phyloP scores from a whole-genome alignment of 2,113 vertebrate genomes.

The Melanostigma gelatinosum region DNA sequence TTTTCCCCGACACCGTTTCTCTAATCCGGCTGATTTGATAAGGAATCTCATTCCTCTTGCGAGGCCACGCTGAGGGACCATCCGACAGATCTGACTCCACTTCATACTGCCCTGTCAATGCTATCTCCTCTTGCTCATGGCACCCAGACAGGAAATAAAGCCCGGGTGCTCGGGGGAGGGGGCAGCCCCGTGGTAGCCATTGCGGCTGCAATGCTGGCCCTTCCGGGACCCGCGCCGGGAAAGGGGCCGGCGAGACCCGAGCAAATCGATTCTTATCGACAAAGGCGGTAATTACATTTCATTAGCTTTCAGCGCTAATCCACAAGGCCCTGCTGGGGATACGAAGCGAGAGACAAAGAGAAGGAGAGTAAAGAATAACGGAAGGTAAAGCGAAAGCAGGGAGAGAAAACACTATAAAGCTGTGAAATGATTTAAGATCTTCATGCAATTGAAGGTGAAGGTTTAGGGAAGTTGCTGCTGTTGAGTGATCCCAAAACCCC shows the following conservation, averaged over 20 bases:
- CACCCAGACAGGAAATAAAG: conserved; percentile 75
- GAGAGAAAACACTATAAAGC: conserved; percentile 30
- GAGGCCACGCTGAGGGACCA: conserved; percentile 59
- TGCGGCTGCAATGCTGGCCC: conserved; percentile 12
- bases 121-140: conserved; percentile 74
- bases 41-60: conserved; percentile 74
- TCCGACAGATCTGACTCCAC: conserved; percentile 75
- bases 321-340: conserved; percentile 65
- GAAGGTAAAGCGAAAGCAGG: conserved; percentile 16
- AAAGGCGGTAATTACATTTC: conserved; percentile 81
- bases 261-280: conserved; percentile 80
- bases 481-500: neutral
- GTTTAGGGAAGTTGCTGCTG: neutral
- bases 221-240: conserved; percentile 55
- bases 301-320: conserved; percentile 81
- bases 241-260: conserved; percentile 57
- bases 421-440: conserved; percentile 17
- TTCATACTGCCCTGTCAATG: conserved; percentile 77
- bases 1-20: conserved; percentile 62
- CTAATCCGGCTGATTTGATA: conserved; percentile 82
- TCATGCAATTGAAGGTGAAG: conserved; percentile 12
- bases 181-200: neutral
- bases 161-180: conserved; percentile 11
- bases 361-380: conserved; percentile 39
- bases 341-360: conserved; percentile 54